Evolutionary conservation across 2,888 invertebrate genomes (phyloP), one percentile per base, ranked within the genome.

Genomic region (Lamellibrachia columna): DNA sequence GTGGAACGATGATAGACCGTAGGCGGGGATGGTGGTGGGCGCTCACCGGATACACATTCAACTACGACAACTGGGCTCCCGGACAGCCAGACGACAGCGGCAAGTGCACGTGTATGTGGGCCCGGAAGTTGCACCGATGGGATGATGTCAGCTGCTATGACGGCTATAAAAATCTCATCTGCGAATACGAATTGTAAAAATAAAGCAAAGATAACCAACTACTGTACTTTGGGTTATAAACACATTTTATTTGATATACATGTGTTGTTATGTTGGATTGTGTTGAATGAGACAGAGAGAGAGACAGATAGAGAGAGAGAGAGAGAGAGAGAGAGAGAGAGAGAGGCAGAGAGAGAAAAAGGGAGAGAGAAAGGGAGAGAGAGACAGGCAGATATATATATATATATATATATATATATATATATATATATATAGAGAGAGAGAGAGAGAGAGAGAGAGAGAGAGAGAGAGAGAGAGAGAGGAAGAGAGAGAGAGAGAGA

Each of bases 11-110:
- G 75, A 75, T 75, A 15, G 75, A 75, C 75, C 75, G 75, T 22
- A 75, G n/a, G 75, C 75, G 75, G n/a, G 75, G 75, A 4, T 75
- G 75, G 75, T 75, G 75, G 75, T 75, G 75, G 75, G 75, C 75
- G 15, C 75, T 75, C 75, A 75, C 75, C 22, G 75, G 75, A 75
- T 15, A 75, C 75, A 75, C 75, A n/a, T 75, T 75, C 75, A n/a
- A n/a, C 15, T 75, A 75, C n/a, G 75, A 75, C 22, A 75, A 75
- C 75, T 75, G 75, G 75, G 75, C 75, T 22, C 75, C 75, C n/a
- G 75, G 75, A 75, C 75, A 75, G 75, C 75, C 75, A 6, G 75
- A 75, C 22, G 75, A 75, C 75, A 75, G 75, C 75, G 75, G 75
- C 75, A 75, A 75, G 75, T 75, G 75, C 75, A 22, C 75, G n/a